These are phyloP conservation scores for Notothenia rossii DNA, from an alignment of 2,113 vertebrate species.

Conservation along the genomic window DNA sequence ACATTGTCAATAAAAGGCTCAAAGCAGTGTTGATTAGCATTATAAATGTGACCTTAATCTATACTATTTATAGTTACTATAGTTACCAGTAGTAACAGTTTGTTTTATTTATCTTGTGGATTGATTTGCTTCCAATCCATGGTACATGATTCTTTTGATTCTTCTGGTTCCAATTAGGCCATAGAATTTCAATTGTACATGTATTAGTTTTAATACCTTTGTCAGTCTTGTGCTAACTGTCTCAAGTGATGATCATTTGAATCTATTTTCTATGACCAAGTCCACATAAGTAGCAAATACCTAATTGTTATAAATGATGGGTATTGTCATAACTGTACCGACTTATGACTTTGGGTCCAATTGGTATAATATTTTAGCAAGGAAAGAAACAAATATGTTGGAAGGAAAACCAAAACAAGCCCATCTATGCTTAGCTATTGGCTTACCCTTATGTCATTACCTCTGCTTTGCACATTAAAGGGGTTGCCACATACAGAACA, in stretches of 20 bases:
- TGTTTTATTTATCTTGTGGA: no score
- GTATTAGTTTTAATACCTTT: neutral
- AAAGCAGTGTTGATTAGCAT: conserved; percentile 1
- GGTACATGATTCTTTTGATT: no score
- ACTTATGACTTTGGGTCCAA: neutral
- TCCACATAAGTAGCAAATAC: neutral
- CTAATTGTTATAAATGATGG: neutral
- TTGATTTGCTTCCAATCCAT: no score
- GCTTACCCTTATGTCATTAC: neutral
- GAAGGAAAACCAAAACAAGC: neutral
- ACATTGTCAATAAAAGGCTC: conserved; percentile 14
- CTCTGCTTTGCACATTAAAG: neutral
- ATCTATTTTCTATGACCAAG: no score
- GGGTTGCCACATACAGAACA: neutral
- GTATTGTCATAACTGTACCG: neutral
- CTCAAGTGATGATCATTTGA: no score
- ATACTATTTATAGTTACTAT: neutral
- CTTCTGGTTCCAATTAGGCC: neutral
- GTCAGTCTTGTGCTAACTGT: no score
- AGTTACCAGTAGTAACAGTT: no score
- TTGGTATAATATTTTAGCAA: neutral
- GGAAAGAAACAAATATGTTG: neutral
- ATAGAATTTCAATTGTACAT: neutral
- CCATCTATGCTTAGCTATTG: neutral
- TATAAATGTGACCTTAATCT: neutral